These are phyloP conservation scores for Caenorhabditis doughertyi DNA, from an alignment of 2,888 invertebrate species.

Conservation along the genomic window DNA sequence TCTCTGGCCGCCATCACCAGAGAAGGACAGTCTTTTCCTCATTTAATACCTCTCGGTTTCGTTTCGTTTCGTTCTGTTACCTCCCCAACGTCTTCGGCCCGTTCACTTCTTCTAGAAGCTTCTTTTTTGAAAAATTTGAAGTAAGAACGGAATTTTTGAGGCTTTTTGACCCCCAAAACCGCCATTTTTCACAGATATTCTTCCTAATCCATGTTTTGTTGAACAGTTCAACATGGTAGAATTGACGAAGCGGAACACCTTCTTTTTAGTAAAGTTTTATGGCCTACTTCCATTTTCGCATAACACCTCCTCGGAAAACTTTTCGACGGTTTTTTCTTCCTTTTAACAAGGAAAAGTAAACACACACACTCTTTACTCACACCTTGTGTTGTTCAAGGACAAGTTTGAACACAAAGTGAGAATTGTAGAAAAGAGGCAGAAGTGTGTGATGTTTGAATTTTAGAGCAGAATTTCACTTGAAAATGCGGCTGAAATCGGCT, in stretches of 20 bases:
- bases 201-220: neutral
- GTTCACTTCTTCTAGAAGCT: too few relatives aligned
- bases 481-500: too few relatives aligned
- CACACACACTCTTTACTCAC: constrained; percentile 6
- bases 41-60: constrained; percentile 37
- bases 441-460: neutral
- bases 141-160: neutral
- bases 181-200: constrained; percentile 16
- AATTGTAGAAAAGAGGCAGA: neutral
- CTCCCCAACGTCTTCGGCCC: constrained; percentile 14
- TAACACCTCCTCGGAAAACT: too few relatives aligned
- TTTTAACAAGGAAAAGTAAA: constrained; percentile 26
- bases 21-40: constrained; percentile 9
- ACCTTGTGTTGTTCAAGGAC: constrained; percentile 24
- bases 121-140: too few relatives aligned
- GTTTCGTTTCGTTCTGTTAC: too few relatives aligned
- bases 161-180: constrained; percentile 6
- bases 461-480: neutral
- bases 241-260: constrained; percentile 37
- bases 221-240: constrained; percentile 2
- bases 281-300: too few relatives aligned
- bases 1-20: neutral
- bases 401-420: constrained; percentile 5
- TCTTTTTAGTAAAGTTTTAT: constrained; percentile 34
- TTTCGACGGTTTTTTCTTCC: neutral